Evolutionary conservation across 2,113 vertebrate genomes (phyloP), one percentile per base, ranked within the genome.

Genomic region (Phrynosoma blainvillii): DNA sequence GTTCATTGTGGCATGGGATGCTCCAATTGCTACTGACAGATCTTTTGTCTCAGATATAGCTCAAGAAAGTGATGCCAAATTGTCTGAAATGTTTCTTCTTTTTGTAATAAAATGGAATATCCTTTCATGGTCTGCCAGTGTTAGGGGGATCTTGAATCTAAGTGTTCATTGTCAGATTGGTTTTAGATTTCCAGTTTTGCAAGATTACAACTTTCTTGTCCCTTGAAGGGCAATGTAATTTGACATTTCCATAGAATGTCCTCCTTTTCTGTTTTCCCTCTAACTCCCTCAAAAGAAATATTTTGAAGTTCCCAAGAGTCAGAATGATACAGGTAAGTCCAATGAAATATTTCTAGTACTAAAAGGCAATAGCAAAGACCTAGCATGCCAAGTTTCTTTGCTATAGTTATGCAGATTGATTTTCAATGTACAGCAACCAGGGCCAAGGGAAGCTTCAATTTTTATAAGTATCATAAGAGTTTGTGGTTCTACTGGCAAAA

Each of bases 401-500:
- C 90, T 93, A 42, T 16, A 10, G 12, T 0, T 66, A 27, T 74
- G 27, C 25, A 25, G 56, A 27, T 79, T 85, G 85, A 30, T 70
- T 83, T 83, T 70, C 62, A 84, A 84, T 84, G 30, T 0, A 1
- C 2, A 86, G 78, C 1, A 1, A 16, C 14, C 20, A 27, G 66
- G 66, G 66, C 21, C 7, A 27, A 27, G 9, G 68, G 68, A 71
- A 71, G 27, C 68, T 0, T 0, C 7, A 18, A 71, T 92, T 83
- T 90, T 88, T 65, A 75, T 88, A 42, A 79, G 89, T 0, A 0
- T 0, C 0, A 36, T 90, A 89, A 71, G 74, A 82, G 52, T 23
- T 27, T 84, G 91, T 84, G 23, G 76, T 80, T 84, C 85, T 73
- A 75, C 88, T 91, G 59, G 59, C 3, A 20, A 14, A 62, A 14